These are phyloP conservation scores for Ypsolopha scabrella DNA, from an alignment of 2,888 invertebrate species.

Conservation along the genomic window DNA sequence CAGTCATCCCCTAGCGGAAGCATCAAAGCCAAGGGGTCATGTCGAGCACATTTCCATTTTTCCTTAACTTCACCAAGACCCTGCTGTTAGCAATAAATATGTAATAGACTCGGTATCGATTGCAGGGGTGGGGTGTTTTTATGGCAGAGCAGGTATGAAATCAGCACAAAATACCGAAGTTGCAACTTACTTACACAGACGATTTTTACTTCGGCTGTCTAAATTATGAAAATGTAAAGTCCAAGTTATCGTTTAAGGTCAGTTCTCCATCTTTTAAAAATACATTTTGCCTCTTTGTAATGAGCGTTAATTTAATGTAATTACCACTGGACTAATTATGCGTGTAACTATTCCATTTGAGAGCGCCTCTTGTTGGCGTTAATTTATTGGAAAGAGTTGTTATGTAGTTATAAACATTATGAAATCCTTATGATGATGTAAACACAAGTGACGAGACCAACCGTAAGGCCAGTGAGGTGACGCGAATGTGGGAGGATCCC, in stretches of 20 bases:
- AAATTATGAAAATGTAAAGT: too few species aligned
- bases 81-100: conserved; percentile 43
- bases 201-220: too few species aligned
- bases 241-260: too few species aligned
- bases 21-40: conserved; percentile 14
- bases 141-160: conserved; percentile 39
- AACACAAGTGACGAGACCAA: not conserved
- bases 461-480: not conserved
- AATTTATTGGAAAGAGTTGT: too few species aligned
- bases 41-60: conserved; percentile 29
- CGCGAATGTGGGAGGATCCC: not conserved
- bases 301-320: too few species aligned
- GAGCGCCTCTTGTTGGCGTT: too few species aligned
- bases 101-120: conserved; percentile 53
- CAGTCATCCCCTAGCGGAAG: conserved; percentile 14
- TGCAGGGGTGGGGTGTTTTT: conserved; percentile 39
- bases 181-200: too few species aligned
- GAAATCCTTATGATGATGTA: not conserved
- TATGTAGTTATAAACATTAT: too few species aligned
- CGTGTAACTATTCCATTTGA: too few species aligned
- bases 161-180: conserved; percentile 13
- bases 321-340: too few species aligned
- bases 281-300: too few species aligned
- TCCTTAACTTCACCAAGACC: conserved; percentile 26
- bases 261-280: too few species aligned